Percentiles rank a stretch among this genome's conserved stretches.
phyloP scores from a whole-genome alignment of 2,797 vertebrate species.

The Clarias platycephalus region DNA sequence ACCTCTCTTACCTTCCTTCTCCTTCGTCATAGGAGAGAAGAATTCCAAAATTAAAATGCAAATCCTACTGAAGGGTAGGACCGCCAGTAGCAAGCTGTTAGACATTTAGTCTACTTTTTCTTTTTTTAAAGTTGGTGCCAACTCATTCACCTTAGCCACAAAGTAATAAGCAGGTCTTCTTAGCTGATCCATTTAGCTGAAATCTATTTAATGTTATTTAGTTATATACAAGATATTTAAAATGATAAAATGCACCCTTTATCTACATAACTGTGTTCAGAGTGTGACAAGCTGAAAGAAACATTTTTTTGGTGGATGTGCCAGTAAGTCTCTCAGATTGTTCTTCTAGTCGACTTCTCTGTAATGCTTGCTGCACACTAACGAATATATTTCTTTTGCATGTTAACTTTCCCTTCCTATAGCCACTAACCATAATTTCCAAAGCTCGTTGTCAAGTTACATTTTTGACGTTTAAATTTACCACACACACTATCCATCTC shows the following conservation, averaged over 20 bases:
- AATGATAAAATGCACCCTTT: neutral
- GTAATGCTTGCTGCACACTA: neutral
- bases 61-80: slow-evolving; percentile 1
- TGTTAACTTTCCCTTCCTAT: neutral
- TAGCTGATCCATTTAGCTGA: neutral
- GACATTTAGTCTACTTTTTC: neutral
- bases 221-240: neutral
- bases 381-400: neutral
- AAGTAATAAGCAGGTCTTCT: neutral
- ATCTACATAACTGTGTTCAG: neutral
- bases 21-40: slow-evolving; percentile 5
- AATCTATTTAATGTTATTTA: neutral
- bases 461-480: neutral
- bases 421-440: neutral
- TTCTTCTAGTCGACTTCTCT: neutral
- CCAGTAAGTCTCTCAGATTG: neutral
- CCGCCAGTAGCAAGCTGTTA: slow-evolving; percentile 7
- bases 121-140: neutral
- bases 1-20: slow-evolving; percentile 56
- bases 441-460: neutral
- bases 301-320: neutral
- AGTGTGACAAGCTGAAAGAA: neutral
- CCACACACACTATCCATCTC: neutral
- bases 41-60: slow-evolving; percentile 22
- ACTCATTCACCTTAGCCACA: neutral